A percentile compares a stretch with the other conserved stretches of the same genome.
Conservation (phyloP, 2,888 invertebrate species). For the Cheilosia vernalis region DNA sequence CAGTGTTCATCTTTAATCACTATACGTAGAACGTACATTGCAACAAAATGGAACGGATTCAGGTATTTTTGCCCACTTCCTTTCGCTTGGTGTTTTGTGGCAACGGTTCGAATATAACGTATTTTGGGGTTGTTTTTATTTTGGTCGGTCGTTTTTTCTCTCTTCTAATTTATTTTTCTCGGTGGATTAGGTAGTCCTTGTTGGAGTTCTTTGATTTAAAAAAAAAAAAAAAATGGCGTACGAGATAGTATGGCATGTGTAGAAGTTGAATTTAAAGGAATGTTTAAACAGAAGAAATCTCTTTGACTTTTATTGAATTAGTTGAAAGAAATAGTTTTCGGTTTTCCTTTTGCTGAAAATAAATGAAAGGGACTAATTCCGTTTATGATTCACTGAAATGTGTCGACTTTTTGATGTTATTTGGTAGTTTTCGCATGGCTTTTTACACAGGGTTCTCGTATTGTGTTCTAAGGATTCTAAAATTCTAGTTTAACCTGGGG, state of each 20-base stretch:
- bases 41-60: slow-evolving; percentile 20
- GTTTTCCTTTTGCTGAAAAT: neutral
- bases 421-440: neutral
- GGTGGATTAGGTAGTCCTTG: slow-evolving; percentile 24
- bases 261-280: slow-evolving; percentile 28
- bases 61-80: neutral
- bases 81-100: slow-evolving; percentile 13
- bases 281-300: slow-evolving; percentile 6
- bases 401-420: neutral
- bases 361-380: neutral
- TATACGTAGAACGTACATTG: neutral
- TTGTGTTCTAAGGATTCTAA: too few species aligned
- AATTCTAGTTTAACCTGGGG: too few species aligned
- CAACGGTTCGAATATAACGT: slow-evolving; percentile 8
- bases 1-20: neutral
- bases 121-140: neutral
- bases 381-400: neutral
- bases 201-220: slow-evolving; percentile 22
- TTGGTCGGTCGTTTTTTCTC: neutral
- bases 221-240: neutral
- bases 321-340: slow-evolving; percentile 13
- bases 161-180: slow-evolving; percentile 32
- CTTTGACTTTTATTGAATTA: slow-evolving; percentile 6
- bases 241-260: neutral
- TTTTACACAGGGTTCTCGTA: too few species aligned